phyloP scores from a whole-genome alignment of 2,888 invertebrate genomes.

The Norana najaformis region DNA sequence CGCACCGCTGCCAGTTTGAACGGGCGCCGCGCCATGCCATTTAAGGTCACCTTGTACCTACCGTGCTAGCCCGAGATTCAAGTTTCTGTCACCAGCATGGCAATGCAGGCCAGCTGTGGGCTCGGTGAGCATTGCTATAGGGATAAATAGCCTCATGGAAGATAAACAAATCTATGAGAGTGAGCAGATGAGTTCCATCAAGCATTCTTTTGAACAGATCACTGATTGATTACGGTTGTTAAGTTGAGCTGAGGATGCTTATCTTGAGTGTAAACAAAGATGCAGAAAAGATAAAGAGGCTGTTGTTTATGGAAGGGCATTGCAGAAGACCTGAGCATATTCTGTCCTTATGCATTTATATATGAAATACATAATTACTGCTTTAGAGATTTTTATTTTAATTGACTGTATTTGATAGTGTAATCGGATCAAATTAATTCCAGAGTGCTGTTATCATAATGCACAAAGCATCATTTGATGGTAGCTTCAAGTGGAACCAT shows the following conservation, averaged over 20 bases:
- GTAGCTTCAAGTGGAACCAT: background rate
- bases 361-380: background rate
- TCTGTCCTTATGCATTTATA: background rate
- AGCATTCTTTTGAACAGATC: background rate
- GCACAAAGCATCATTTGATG: background rate
- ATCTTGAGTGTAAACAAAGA: background rate
- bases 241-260: background rate
- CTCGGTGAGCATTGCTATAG: background rate
- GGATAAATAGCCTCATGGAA: background rate
- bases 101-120: background rate
- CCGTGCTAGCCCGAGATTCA: no score
- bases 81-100: no score
- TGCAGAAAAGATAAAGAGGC: background rate
- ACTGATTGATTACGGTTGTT: background rate
- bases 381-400: background rate
- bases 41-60: no score
- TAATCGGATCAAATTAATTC: background rate
- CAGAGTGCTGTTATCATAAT: background rate
- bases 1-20: no score
- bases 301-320: background rate
- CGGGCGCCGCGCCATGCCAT: no score
- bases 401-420: background rate
- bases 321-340: background rate
- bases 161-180: background rate
- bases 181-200: background rate